A percentile compares a stretch with the other conserved stretches of the same genome.
Evolutionary conservation across 2,113 vertebrate species (phyloP).

Genomic region (Xenopus borealis): DNA sequence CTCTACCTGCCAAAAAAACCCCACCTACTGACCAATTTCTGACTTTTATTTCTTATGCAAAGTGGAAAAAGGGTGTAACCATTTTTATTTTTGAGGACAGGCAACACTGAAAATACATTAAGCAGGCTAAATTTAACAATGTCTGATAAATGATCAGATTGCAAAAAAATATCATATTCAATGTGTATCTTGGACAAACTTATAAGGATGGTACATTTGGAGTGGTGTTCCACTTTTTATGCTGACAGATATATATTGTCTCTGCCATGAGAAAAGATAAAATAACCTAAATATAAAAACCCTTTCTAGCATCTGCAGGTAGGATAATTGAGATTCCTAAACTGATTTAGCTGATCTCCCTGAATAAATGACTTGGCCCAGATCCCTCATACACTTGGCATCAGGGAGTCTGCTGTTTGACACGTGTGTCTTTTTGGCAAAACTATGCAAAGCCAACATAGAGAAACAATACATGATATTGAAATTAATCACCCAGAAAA

Average conservation of each 20-base stretch:
- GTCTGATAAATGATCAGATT: too few species aligned
- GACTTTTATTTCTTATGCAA: too few species aligned
- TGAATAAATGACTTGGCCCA: conserved; percentile 14
- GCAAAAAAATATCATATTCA: too few species aligned
- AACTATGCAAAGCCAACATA: conserved; percentile 8
- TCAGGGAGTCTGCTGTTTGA: conserved; percentile 23
- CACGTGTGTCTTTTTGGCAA: conserved; percentile 38
- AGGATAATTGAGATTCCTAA: conserved; percentile 13
- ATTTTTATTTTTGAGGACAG: too few species aligned
- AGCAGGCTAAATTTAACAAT: too few species aligned
- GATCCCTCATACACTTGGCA: not conserved
- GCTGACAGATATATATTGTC: not conserved
- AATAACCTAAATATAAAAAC: not conserved
- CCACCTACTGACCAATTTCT: too few species aligned
- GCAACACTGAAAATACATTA: too few species aligned
- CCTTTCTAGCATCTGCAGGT: not conserved
- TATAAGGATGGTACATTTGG: too few species aligned
- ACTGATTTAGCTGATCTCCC: not conserved
- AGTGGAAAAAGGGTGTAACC: too few species aligned
- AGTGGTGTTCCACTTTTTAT: too few species aligned
- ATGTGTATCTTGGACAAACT: too few species aligned
- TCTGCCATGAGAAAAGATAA: not conserved
- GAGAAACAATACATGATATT: conserved; percentile 34
- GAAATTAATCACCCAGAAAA: conserved; percentile 38
- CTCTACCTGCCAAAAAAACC: too few species aligned